A percentile compares a stretch with the other conserved stretches of the same genome.
phyloP scores from a whole-genome alignment of 2,797 vertebrate genomes.

The Centropyge bicolor region DNA sequence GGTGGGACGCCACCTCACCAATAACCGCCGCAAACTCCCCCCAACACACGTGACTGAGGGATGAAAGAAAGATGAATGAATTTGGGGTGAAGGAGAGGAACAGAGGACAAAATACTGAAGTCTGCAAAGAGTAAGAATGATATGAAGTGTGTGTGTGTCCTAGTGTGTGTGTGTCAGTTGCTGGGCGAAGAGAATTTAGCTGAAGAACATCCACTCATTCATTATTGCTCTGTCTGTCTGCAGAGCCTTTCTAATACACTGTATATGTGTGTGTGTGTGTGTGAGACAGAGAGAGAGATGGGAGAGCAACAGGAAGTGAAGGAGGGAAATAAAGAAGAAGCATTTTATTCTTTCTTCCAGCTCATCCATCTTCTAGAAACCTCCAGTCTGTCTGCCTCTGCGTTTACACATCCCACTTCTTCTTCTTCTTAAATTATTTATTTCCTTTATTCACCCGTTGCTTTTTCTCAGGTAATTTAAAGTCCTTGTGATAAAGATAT shows the following conservation, averaged over 20 bases:
- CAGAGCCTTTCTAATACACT: slow-evolving; percentile 16
- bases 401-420: neutral
- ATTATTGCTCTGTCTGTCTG: slow-evolving; percentile 54
- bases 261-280: slow-evolving; percentile 29
- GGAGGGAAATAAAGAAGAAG: slow-evolving; percentile 12
- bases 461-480: neutral
- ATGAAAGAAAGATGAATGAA: slow-evolving; percentile 38
- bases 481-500: neutral
- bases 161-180: slow-evolving; percentile 64
- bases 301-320: slow-evolving; percentile 12
- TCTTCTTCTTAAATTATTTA: neutral
- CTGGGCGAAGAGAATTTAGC: slow-evolving; percentile 73
- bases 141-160: slow-evolving; percentile 35
- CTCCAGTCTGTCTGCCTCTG: slow-evolving; percentile 6
- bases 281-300: slow-evolving; percentile 6
- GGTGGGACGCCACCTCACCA: slow-evolving; percentile 29
- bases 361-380: slow-evolving; percentile 21
- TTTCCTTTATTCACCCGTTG: neutral
- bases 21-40: slow-evolving; percentile 6
- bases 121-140: slow-evolving; percentile 3
- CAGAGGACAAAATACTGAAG: slow-evolving; percentile 16
- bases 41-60: neutral
- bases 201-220: slow-evolving; percentile 68
- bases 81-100: neutral
- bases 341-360: slow-evolving; percentile 16